Evolutionary conservation across 2,888 invertebrate genomes (phyloP), one percentile per base, ranked within the genome.

Genomic region (Iselma pallidipennis): DNA sequence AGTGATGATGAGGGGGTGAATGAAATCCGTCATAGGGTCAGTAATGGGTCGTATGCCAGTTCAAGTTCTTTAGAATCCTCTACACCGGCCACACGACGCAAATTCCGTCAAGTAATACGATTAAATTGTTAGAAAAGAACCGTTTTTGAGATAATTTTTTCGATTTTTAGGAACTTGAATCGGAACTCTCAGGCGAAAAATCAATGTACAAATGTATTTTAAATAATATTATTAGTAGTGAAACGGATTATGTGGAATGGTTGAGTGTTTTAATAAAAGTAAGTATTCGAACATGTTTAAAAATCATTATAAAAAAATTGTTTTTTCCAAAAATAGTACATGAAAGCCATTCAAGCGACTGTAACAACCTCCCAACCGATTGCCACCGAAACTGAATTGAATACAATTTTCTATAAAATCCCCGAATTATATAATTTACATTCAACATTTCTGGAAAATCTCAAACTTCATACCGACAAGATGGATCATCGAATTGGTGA

Each of bases 361-460:
- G 83, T 94, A 65, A 89, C 89, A 50, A 93, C 94, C 58, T 94
- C 95, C 9, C 94, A 95, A 80, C 95, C 95, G 49, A 92, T 96
- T 63, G 92, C 96, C 75, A 89, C 91, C 1, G 89, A 92, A 76
- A 91, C 93, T 66, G 96, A 96, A 79, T 91, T 95, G 78, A 91
- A 91, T 68, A 91, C 91, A 6, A 96, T 96, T 79, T 96, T 96
- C 82, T 95, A 92, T 80, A 94, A 95, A 83, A 94, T 96, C 80
- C 92, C 94, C 1, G 94, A 96, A 74, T 84, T 96, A 51, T 91
- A 93, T 76, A 87, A 87, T 52, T 84, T 94, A 57, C 96, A 96
- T 81, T 88, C 89, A 66, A 89, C 88, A 67, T 96, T 96, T 82
- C 84, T 96, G 48, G 88, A 91, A 61, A 90, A 91, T 48, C 84